These are phyloP conservation scores for Mastomys coucha DNA, from an alignment of 2,113 vertebrate genomes.

Conservation along the genomic window DNA sequence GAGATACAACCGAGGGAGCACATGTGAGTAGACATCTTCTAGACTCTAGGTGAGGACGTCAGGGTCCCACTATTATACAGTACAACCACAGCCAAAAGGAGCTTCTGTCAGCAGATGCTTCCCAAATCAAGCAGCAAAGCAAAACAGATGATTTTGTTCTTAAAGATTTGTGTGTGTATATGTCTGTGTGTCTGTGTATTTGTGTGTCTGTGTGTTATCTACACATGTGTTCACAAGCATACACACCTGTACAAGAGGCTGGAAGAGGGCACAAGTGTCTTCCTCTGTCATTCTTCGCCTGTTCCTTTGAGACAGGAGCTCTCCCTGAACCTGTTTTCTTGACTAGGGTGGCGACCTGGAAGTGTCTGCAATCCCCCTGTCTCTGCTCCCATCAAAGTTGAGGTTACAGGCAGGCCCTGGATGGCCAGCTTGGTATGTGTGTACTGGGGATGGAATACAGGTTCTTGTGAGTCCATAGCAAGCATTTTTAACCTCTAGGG, in stretches of 20 bases:
- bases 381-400: neutral
- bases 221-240: neutral
- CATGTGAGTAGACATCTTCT: neutral
- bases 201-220: neutral
- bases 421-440: neutral
- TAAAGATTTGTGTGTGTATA: neutral
- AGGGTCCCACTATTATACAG: neutral
- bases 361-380: neutral
- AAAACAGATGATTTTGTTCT: neutral
- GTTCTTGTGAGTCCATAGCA: neutral
- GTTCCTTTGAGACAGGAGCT: neutral
- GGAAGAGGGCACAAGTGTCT: no score
- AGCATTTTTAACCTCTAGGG: neutral
- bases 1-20: neutral
- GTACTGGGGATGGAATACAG: neutral
- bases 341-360: neutral
- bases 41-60: neutral
- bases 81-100: neutral
- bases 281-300: neutral
- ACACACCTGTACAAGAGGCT: neutral
- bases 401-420: neutral
- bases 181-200: neutral
- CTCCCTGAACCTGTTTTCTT: neutral
- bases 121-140: slow-evolving; percentile 5
- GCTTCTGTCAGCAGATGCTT: slow-evolving; percentile 29